Conservation (phyloP, 1,140 invertebrate genomes). For the Coptotermes formosanus region DNA sequence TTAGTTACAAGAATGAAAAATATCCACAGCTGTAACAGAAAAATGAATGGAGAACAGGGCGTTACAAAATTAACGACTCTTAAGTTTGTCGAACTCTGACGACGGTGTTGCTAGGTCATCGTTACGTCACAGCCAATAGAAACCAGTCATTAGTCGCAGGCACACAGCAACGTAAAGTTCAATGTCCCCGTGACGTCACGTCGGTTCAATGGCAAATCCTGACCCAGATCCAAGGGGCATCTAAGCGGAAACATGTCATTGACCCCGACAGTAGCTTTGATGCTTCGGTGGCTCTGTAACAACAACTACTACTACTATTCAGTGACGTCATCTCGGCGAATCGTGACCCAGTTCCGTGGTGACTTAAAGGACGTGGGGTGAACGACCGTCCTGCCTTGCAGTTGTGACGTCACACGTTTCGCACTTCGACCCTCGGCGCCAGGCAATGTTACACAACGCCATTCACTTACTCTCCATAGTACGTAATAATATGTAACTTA, state of each 20-base stretch:
- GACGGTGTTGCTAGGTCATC: background rate
- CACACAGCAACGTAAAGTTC: constrained; percentile 39
- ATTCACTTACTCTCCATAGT: too few relatives aligned
- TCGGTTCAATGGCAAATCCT: constrained; percentile 51
- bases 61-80: background rate
- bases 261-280: background rate
- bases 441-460: background rate
- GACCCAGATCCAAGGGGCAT: constrained; percentile 46
- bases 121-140: constrained; percentile 14
- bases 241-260: background rate
- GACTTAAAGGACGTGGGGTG: constrained; percentile 6
- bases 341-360: constrained; percentile 6
- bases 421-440: background rate
- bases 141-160: constrained; percentile 4
- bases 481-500: too few relatives aligned
- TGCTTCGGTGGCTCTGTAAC: constrained; percentile 13
- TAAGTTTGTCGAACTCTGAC: constrained; percentile 1
- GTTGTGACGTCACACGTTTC: background rate
- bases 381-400: background rate
- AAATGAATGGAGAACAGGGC: background rate
- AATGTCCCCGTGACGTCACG: constrained; percentile 48
- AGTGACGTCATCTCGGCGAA: constrained; percentile 1
- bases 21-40: background rate
- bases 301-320: background rate
- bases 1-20: background rate